These are phyloP conservation scores for Delichon dasypus DNA, from an alignment of 2,797 vertebrate genomes.

Conservation along the genomic window DNA sequence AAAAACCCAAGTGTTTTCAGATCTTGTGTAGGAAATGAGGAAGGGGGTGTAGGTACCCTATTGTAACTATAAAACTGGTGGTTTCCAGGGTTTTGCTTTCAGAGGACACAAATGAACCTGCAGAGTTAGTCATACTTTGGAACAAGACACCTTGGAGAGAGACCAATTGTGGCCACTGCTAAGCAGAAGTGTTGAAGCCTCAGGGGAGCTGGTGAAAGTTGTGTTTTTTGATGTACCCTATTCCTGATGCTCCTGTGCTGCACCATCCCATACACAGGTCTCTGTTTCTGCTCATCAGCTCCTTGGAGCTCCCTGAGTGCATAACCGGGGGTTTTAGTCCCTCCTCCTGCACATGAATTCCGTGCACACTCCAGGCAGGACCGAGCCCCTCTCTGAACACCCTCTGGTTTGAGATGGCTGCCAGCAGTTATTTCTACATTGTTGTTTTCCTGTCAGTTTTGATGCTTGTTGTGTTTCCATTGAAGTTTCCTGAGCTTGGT, in stretches of 20 bases:
- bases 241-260: neutral
- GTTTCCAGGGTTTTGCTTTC: neutral
- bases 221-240: neutral
- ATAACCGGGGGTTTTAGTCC: neutral
- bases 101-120: neutral
- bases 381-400: neutral
- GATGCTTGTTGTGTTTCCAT: neutral
- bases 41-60: neutral
- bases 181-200: neutral
- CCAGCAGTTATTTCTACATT: neutral
- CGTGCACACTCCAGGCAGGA: neutral
- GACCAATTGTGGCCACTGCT: rapidly evolving
- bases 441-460: neutral
- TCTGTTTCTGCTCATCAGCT: neutral
- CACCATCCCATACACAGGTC: too few species aligned
- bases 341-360: neutral
- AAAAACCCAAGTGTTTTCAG: neutral
- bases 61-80: neutral
- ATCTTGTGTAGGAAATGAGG: neutral
- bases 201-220: rapidly evolving
- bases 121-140: neutral
- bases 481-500: neutral
- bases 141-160: neutral
- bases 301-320: neutral
- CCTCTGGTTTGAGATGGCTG: neutral